A percentile compares a stretch with the other conserved stretches of the same genome.
These are phyloP conservation scores for Chamaetylas fuelleborni DNA, from an alignment of 2,113 vertebrate species.

Conservation along the genomic window DNA sequence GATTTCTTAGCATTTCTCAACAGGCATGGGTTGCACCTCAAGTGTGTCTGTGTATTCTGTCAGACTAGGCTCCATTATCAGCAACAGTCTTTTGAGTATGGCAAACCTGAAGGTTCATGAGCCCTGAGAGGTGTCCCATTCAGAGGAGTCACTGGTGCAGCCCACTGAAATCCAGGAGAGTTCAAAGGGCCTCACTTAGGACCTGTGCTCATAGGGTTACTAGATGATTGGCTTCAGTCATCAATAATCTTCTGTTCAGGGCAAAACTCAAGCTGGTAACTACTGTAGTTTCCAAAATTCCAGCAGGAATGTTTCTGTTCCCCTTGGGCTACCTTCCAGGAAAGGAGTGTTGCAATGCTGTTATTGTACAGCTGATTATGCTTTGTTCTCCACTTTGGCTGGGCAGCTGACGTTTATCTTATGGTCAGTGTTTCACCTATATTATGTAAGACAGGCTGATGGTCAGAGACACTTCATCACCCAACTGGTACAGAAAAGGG, in stretches of 20 bases:
- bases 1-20: neutral
- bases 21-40: neutral
- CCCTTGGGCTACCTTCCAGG: neutral
- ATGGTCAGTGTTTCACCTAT: too few relatives aligned
- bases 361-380: neutral
- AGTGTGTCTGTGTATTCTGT: neutral
- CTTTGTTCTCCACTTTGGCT: neutral
- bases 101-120: neutral
- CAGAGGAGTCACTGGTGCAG: neutral
- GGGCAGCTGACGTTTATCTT: neutral
- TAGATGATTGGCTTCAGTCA: neutral
- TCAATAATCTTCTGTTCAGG: neutral
- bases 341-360: neutral
- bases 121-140: neutral
- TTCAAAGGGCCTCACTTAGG: too few relatives aligned
- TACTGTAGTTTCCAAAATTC: neutral
- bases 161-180: neutral
- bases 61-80: accelerated
- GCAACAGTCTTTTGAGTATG: accelerated
- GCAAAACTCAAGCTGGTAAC: neutral
- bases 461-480: neutral
- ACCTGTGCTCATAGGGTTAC: neutral
- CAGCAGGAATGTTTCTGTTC: neutral
- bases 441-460: neutral
- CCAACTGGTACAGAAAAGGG: neutral